Evolutionary conservation across 2,797 vertebrate genomes (phyloP), one percentile per base, ranked within the genome.

Genomic region (Siniperca undulata): DNA sequence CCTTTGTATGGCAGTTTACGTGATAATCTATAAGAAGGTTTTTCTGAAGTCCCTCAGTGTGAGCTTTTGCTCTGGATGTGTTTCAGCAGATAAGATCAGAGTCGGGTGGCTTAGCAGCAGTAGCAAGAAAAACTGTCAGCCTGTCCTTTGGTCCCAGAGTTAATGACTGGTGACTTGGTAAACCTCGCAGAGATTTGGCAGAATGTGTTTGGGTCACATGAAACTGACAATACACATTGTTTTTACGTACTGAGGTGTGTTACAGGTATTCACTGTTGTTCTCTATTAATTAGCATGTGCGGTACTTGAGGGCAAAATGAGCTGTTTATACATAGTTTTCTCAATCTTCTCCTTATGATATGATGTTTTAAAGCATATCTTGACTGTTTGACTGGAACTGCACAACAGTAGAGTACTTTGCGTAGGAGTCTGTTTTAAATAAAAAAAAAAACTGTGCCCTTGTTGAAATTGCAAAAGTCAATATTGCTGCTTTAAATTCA

Each of bases 61-160:
- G 70, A 58, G n/a, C 75, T 30, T 70, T 58, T 74, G 27, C 64
- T 30, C 59, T 6, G 58, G 55, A 74, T 64, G 62, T 64, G 34
- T 72, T 82, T 84, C 48, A 61, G 70, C 73, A 67, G 86, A 91
- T 85, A 64, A 76, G 67, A 90, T 80, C 70, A 77, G 56, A 77
- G 74, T 84, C 19, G 5, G 36, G 16, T 34, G 60, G 20, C 12
- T 58, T 36, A 20, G 20, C 52, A 56, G 50, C 50, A 53, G 56
- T 20, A 56, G 70, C 59, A 52, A 73, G 61, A 68, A 48, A 34
- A 61, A 30, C 52, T 52, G 53, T 73, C 65, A 6, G 77, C 24
- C 46, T 70, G 77, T 44, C 78, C 55, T 86, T 70, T 60, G 84
- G 60, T 76, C 72, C 30, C 34, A 7, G 48, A 81, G 81, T 87